Evolutionary conservation across 2,113 vertebrate species (phyloP), one percentile per base, ranked within the genome.

Genomic region (Gasterosteus aculeatus): DNA sequence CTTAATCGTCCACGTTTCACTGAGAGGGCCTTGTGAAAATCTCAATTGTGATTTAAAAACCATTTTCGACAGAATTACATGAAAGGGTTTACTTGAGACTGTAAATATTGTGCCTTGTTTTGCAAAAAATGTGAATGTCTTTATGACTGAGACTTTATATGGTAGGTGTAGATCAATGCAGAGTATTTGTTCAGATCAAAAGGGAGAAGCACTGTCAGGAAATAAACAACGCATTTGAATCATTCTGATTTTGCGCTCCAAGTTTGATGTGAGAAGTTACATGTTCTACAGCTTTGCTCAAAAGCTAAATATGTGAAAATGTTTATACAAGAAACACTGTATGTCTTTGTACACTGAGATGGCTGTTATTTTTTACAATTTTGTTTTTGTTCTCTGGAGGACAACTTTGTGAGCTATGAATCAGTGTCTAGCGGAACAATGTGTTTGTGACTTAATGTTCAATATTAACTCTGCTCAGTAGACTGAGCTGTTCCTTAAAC

Each of bases 71-170:
- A 49, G 39, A 69, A 65, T 41, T 22, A 46, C 60, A 19, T 62
- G 18, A 7, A 3, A 75, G 66, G 19, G 53, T 63, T 77, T 80
- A 60, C 10, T 41, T 61, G 54, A 49, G 33, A 78, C 58, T 83
- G 86, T 87, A 88, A 74, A 87, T 84, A 84, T 33, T 51, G 57
- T 82, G 49, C 74, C 87, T 83, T 83, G 73, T 87, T 87, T 89
- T 86, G 9, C 56, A 68, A 41, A 26, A 74, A 67, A 68, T 88
- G 33, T 79, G 26, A 82, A 72, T 69, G 51, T 75, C 35, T 78
- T 46, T 15, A 58, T 54, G 44, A 70, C 62, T 77, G 65, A 83
- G 38, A 65, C 78, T 75, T 70, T 72, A 59, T 78, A 71, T 54
- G 47, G 39, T 33, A 69, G 31, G 35, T 77, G 46, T 75, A 76